These are phyloP conservation scores for Ceryle rudis DNA, from an alignment of 2,797 vertebrate genomes.

Conservation along the genomic window DNA sequence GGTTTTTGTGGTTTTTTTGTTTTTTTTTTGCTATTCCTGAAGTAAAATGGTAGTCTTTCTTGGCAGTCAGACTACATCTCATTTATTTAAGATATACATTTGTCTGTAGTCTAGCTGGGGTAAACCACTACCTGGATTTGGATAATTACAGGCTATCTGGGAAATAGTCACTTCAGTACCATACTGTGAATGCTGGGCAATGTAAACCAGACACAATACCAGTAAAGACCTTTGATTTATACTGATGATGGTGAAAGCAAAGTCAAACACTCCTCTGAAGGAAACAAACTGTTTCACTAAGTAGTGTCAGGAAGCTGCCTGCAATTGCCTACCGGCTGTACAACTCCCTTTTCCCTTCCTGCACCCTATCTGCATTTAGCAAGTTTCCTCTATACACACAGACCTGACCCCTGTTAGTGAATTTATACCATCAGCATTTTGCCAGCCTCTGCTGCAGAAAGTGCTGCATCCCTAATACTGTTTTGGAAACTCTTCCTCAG, in stretches of 20 bases:
- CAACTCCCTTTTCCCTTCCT: slow-evolving; percentile 58
- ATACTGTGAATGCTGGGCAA: background rate
- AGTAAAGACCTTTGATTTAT: background rate
- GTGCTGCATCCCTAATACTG: slow-evolving; percentile 15
- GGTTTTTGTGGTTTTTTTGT: too few species aligned
- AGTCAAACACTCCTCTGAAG: background rate
- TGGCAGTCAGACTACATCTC: background rate
- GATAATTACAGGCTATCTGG: background rate
- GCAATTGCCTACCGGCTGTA: background rate
- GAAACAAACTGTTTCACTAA: slow-evolving; percentile 23
- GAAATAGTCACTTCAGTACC: background rate
- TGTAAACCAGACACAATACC: background rate
- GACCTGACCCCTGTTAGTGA: slow-evolving; percentile 8
- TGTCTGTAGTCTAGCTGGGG: background rate
- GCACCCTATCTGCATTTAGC: slow-evolving; percentile 43
- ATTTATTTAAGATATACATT: background rate
- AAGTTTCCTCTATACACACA: slow-evolving; percentile 53
- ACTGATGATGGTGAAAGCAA: background rate
- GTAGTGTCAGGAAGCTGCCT: slow-evolving; percentile 45
- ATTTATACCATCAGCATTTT: slow-evolving; percentile 29
- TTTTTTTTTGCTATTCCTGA: background rate
- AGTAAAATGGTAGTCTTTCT: background rate
- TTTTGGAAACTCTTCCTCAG: slow-evolving; percentile 16
- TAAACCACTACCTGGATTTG: background rate
- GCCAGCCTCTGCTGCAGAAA: background rate